phyloP scores from a whole-genome alignment of 1,140 invertebrate genomes.

The Drosophila azteca region DNA sequence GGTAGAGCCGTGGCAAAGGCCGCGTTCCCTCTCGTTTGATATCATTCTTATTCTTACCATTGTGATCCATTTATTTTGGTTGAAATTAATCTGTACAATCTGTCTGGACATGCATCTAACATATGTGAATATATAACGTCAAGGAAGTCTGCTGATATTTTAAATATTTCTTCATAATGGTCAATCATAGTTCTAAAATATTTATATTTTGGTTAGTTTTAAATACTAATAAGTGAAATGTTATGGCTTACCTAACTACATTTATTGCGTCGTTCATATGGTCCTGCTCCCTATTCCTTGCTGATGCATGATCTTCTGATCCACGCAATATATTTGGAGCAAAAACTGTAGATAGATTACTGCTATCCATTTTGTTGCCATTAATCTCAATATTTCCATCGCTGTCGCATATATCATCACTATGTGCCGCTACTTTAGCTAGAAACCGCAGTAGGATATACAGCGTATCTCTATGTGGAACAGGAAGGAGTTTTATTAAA shows the following conservation, averaged over 20 bases:
- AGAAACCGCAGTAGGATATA: slow-evolving; percentile 92
- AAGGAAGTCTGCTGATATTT: slow-evolving; percentile 90
- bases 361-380: slow-evolving; percentile 97
- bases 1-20: no score
- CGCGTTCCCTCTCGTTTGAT: no score
- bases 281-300: slow-evolving; percentile 53
- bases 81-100: slow-evolving; percentile 84
- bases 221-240: not conserved
- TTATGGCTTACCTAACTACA: slow-evolving; percentile 86
- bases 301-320: slow-evolving; percentile 85
- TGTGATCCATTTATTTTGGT: slow-evolving; percentile 24
- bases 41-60: slow-evolving; percentile 36
- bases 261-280: slow-evolving; percentile 90
- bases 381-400: slow-evolving; percentile 49
- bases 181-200: slow-evolving; percentile 89
- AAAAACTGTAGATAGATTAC: slow-evolving; percentile 95
- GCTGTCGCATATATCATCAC: slow-evolving; percentile 69
- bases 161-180: slow-evolving; percentile 90
- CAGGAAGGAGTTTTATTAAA: slow-evolving; percentile 92
- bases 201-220: not conserved
- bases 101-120: slow-evolving; percentile 92
- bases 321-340: slow-evolving; percentile 96
- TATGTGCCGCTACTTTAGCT: slow-evolving; percentile 88
- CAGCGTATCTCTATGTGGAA: slow-evolving; percentile 94
- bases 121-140: slow-evolving; percentile 94